phyloP scores from a whole-genome alignment of 2,797 vertebrate genomes.

The Enteromius unitaeniatus region DNA sequence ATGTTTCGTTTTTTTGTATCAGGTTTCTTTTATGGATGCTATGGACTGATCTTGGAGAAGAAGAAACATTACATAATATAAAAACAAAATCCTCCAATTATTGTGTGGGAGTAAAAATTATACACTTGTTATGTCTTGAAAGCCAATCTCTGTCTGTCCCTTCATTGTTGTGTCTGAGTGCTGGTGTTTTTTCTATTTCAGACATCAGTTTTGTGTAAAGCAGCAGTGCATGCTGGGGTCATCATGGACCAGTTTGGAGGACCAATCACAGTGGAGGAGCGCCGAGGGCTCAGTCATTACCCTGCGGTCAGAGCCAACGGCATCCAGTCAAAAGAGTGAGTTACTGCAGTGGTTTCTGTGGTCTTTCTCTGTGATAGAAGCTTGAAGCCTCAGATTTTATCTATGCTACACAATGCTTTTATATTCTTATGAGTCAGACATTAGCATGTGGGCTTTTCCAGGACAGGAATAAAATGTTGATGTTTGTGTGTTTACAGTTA shows the following conservation, averaged over 20 bases:
- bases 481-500: background rate
- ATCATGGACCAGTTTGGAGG: constrained; percentile 84
- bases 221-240: constrained; percentile 84
- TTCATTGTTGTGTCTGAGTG: constrained; percentile 3
- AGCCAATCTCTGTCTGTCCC: background rate
- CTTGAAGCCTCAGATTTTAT: constrained; percentile 4
- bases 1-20: fast-evolving
- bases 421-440: background rate
- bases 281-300: constrained; percentile 81
- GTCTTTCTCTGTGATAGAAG: background rate
- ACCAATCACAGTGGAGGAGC: constrained; percentile 78
- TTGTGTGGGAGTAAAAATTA: background rate
- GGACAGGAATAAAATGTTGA: background rate
- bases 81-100: background rate
- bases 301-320: constrained; percentile 80
- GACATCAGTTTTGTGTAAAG: constrained; percentile 87
- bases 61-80: background rate
- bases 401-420: background rate
- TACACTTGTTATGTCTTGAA: constrained; percentile 1
- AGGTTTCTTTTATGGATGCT: background rate
- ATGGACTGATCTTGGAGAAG: background rate
- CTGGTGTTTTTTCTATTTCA: constrained; percentile 68
- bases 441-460: constrained; percentile 2
- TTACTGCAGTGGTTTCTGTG: constrained; percentile 48
- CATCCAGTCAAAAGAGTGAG: constrained; percentile 82